A percentile compares a stretch with the other conserved stretches of the same genome.
Evolutionary conservation across 2,797 vertebrate species (phyloP).

Genomic region (Amniataba percoides): DNA sequence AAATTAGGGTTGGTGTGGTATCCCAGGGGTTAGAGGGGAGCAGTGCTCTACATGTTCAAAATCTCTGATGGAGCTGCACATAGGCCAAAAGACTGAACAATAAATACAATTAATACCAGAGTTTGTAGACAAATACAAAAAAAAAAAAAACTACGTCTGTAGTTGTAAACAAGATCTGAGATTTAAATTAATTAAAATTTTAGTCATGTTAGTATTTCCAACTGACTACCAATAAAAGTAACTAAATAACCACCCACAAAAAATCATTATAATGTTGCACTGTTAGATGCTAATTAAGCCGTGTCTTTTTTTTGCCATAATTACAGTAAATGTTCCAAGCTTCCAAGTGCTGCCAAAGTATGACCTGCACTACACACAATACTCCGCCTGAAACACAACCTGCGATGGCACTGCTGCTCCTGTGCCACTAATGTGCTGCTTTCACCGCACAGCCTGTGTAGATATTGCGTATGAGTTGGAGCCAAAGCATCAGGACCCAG

Average conservation of each 20-base stretch:
- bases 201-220: background rate
- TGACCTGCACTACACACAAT: conserved; percentile 19
- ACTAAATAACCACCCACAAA: background rate
- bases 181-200: background rate
- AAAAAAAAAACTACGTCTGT: background rate
- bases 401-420: background rate
- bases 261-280: background rate
- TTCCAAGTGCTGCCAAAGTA: conserved; percentile 1
- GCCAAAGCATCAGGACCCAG: background rate
- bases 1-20: conserved; percentile 32
- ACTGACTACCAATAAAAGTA: background rate
- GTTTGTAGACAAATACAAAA: background rate
- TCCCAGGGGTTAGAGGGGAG: conserved; percentile 26
- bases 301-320: background rate
- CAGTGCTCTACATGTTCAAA: conserved; percentile 12
- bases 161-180: background rate
- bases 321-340: background rate
- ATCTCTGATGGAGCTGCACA: conserved; percentile 9
- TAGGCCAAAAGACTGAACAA: background rate
- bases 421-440: background rate
- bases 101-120: background rate
- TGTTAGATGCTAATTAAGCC: background rate
- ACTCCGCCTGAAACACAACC: background rate
- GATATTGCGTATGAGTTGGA: conserved; percentile 2
- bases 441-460: background rate